These are phyloP conservation scores for Rhea americana DNA, from an alignment of 2,113 vertebrate genomes.

Conservation along the genomic window DNA sequence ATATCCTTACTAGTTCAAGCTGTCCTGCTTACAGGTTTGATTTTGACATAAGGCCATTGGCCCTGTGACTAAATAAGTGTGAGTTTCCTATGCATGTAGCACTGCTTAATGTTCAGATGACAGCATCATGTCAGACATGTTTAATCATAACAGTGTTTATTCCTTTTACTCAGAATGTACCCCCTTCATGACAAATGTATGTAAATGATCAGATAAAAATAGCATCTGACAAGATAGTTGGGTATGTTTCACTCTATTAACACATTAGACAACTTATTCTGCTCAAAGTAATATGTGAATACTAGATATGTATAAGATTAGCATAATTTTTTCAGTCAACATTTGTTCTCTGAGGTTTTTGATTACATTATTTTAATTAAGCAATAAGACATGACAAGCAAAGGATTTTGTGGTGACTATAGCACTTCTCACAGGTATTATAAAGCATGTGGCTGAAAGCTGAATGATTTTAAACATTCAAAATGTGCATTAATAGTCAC, in stretches of 20 bases:
- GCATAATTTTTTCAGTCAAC: conserved; percentile 62
- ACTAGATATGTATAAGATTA: conserved; percentile 38
- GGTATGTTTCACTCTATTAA: conserved; percentile 64
- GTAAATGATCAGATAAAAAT: conserved; percentile 65
- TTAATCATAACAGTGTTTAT: conserved; percentile 66
- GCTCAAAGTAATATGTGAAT: conserved; percentile 49
- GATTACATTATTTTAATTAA: conserved; percentile 70
- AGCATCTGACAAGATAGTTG: conserved; percentile 50
- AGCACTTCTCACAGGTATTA: neutral
- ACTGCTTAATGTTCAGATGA: conserved; percentile 35
- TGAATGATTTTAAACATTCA: neutral
- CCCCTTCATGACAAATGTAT: conserved; percentile 49
- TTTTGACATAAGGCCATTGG: neutral
- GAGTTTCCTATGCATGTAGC: conserved; percentile 34
- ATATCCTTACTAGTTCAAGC: neutral
- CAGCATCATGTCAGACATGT: conserved; percentile 35
- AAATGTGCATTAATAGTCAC: conserved; percentile 6
- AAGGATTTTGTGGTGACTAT: conserved; percentile 1
- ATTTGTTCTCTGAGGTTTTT: conserved; percentile 56
- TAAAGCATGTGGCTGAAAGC: conserved; percentile 3
- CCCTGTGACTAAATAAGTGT: neutral
- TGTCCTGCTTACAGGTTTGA: neutral
- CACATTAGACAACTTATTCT: conserved; percentile 52
- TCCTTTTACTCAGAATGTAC: conserved; percentile 27
- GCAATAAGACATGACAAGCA: conserved; percentile 40